Conservation (phyloP, 2,888 invertebrate genomes). For the Stenchaetothrips biformis region DNA sequence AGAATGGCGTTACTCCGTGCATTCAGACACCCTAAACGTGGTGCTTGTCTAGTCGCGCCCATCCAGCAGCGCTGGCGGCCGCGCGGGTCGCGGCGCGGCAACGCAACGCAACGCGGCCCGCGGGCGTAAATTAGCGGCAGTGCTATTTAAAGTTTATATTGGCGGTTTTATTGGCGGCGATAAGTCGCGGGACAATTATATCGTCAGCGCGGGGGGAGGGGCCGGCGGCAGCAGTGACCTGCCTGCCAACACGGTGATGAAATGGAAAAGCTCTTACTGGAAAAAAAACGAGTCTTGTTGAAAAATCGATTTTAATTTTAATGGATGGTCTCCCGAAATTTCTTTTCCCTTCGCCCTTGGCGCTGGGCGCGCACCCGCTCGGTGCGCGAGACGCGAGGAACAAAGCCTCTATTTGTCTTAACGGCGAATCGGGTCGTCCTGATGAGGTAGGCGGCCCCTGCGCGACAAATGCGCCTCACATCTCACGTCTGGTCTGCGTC, state of each 20-base stretch:
- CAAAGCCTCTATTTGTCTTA: constrained; percentile 14
- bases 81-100: not conserved
- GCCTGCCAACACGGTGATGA: not conserved
- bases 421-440: not conserved
- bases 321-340: not conserved
- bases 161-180: constrained; percentile 18
- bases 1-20: too few species aligned
- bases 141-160: constrained; percentile 19
- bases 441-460: not conserved
- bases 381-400: too few species aligned
- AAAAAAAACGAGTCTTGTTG: too few species aligned
- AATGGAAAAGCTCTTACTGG: too few species aligned
- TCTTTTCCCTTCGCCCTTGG: not conserved
- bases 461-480: constrained; percentile 14
- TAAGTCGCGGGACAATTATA: constrained; percentile 8
- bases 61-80: too few species aligned
- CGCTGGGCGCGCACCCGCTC: too few species aligned
- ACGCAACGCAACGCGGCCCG: not conserved
- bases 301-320: too few species aligned
- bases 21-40: too few species aligned
- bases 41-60: too few species aligned
- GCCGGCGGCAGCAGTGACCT: not conserved
- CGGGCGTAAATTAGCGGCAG: not conserved
- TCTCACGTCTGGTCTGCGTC: not conserved
- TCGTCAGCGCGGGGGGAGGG: not conserved